Conservation (phyloP, 2,888 invertebrate species). For the Metopia argyrocephala region DNA sequence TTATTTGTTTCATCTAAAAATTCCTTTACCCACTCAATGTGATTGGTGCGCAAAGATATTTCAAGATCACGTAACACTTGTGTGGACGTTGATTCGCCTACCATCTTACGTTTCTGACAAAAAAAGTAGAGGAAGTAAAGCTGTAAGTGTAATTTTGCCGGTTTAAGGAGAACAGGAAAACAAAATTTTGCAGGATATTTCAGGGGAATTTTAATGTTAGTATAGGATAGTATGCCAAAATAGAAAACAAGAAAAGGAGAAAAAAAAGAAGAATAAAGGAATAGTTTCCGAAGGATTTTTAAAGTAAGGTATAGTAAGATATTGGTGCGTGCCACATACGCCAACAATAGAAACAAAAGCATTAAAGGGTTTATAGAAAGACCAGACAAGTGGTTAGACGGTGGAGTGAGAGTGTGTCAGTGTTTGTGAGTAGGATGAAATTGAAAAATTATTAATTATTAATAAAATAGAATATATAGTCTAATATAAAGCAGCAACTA, state of each 20-base stretch:
- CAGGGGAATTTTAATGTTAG: background rate
- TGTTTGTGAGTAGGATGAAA: constrained; percentile 54
- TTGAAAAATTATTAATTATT: constrained; percentile 51
- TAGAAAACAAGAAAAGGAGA: constrained; percentile 12
- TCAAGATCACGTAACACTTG: constrained; percentile 98
- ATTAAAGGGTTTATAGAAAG: constrained; percentile 20
- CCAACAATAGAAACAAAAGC: constrained; percentile 5
- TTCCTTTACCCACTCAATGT: constrained; percentile 99
- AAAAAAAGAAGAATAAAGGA: background rate
- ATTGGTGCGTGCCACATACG: background rate
- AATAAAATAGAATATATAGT: constrained; percentile 34
- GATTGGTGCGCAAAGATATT: constrained; percentile 98
- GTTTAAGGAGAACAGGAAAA: constrained; percentile 37
- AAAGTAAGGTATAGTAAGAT: background rate
- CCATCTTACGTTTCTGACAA: constrained; percentile 97
- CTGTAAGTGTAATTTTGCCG: constrained; percentile 74
- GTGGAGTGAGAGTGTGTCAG: constrained; percentile 11
- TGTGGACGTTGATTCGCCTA: constrained; percentile 97
- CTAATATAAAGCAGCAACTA: constrained; percentile 46
- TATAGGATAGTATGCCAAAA: background rate
- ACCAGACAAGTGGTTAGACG: background rate
- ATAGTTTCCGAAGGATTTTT: no score
- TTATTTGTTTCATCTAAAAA: constrained; percentile 97
- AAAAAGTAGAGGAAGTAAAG: constrained; percentile 79
- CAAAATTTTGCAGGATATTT: constrained; percentile 29